Evolutionary conservation across 2,888 invertebrate species (phyloP).

Genomic region (Caenorhabditis uteleia): DNA sequence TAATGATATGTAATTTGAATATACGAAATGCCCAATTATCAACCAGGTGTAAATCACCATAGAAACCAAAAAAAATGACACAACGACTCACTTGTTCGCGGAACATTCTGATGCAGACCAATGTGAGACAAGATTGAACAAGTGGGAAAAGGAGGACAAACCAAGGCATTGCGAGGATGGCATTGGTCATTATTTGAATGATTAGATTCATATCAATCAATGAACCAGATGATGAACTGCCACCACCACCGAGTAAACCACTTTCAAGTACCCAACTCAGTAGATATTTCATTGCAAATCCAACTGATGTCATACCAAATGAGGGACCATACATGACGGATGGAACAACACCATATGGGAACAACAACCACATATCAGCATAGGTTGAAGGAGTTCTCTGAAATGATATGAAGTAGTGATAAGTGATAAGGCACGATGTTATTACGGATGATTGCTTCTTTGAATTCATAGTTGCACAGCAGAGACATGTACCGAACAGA

Average conservation of each 20-base stretch:
- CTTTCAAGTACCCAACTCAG: constrained; percentile 34
- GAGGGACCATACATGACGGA: constrained; percentile 48
- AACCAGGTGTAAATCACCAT: too few relatives aligned
- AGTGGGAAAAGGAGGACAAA: constrained; percentile 52
- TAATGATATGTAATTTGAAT: too few relatives aligned
- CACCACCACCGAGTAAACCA: constrained; percentile 20
- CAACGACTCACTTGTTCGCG: constrained; percentile 39
- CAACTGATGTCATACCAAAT: constrained; percentile 43
- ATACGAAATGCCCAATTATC: too few relatives aligned
- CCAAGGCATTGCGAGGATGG: constrained; percentile 48
- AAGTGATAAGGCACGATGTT: too few relatives aligned
- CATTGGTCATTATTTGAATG: constrained; percentile 39
- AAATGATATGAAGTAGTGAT: too few relatives aligned
- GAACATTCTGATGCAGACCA: constrained; percentile 44
- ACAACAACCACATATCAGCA: constrained; percentile 50
- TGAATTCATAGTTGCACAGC: constrained; percentile 30
- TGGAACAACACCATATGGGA: constrained; percentile 45
- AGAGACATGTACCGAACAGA: constrained; percentile 48
- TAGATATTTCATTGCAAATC: constrained; percentile 40
- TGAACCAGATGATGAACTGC: constrained; percentile 1
- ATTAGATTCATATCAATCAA: constrained; percentile 37
- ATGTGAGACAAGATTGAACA: constrained; percentile 41
- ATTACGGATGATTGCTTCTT: constrained; percentile 29
- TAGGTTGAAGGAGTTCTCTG: constrained; percentile 39
- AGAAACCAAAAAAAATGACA: neutral